These are phyloP conservation scores for Porites australiensis DNA, from an alignment of 64 coral and sea anemone species.

Conservation along the genomic window DNA sequence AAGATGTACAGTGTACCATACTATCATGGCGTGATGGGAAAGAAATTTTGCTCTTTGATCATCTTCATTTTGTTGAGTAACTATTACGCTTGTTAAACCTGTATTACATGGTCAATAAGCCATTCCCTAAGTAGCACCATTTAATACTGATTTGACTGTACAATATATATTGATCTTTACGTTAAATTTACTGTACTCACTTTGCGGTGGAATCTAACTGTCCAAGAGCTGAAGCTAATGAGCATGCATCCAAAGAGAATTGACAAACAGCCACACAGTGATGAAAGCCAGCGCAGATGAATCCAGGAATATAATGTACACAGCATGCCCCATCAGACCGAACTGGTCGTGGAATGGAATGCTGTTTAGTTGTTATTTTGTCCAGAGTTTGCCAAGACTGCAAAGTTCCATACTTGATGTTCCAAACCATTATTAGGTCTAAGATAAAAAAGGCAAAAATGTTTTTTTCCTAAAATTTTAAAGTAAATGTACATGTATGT, in stretches of 20 bases:
- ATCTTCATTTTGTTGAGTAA: too few species aligned
- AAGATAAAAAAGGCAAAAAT: too few species aligned
- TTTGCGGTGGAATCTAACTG: slow-evolving; percentile 45
- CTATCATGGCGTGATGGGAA: too few species aligned
- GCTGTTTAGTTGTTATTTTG: slow-evolving; percentile 8
- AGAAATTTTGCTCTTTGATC: too few species aligned
- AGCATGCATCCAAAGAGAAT: neutral
- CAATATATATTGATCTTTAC: neutral
- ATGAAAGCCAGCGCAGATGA: slow-evolving; percentile 44
- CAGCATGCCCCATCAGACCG: slow-evolving; percentile 1
- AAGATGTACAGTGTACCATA: too few species aligned
- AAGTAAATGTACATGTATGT: too few species aligned
- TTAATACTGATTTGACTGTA: too few species aligned
- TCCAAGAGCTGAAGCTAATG: slow-evolving; percentile 60
- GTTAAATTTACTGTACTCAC: neutral
- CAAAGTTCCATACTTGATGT: slow-evolving; percentile 36
- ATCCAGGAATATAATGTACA: slow-evolving; percentile 36
- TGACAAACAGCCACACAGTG: slow-evolving; percentile 56
- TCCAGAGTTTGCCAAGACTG: slow-evolving; percentile 46
- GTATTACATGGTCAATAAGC: too few species aligned
- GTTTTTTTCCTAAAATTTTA: too few species aligned
- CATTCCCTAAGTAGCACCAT: too few species aligned
- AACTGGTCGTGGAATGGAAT: neutral
- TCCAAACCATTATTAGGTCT: slow-evolving; percentile 26
- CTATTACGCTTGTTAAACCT: too few species aligned